Evolutionary conservation across 37 sponge, comb jelly and placozoan species (phyloP), one percentile per base, ranked within the genome.

Genomic region (Theonella swinhoei): DNA sequence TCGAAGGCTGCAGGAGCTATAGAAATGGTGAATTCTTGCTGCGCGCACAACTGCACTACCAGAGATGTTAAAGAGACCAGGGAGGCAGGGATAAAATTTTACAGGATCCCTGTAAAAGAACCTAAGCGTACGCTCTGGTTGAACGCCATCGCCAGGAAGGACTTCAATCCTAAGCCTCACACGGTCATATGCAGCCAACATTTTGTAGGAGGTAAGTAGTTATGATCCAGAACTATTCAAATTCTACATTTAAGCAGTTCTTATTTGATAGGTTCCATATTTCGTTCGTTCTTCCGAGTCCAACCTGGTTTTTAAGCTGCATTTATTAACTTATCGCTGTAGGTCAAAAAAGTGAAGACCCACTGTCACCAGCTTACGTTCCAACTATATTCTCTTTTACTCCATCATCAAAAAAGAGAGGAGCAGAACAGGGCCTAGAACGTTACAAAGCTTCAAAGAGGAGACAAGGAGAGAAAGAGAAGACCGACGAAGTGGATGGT

Each of bases 131-230:
- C 24, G 32, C 33, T 65, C 34, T 83, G 84, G 84, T 67, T 83
- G 5, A 32, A 31, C 25, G 84, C 84, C 11, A 75, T 83, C n/a
- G 75, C 33, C 31, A 74, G 84, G 32, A 63, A 83, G 61, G 68
- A 83, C 60, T 83, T 74, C 68, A 29, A 83, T 68, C 84, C 84
- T 30, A 42, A 34, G 31, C 68, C 75, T n/a, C 35, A 83, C 66
- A 75, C 75, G 20, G 43, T 41, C 30, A 74, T 83, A 26, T 83
- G 84, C 35, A 83, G 84, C 39, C 62, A 60, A 28, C 84, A 83
- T 38, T 64, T 83, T 63, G 67, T 83, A 39, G 84, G 76, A 62
- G 76, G 84, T 74, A 8, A 73, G 72, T 25, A 17, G 14, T 25
- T n/a, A 8, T 25, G 26, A 65, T 65, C n/a, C 29, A 65, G 20